phyloP scores from a whole-genome alignment of 2,797 vertebrate species.

The Molothrus aeneus region DNA sequence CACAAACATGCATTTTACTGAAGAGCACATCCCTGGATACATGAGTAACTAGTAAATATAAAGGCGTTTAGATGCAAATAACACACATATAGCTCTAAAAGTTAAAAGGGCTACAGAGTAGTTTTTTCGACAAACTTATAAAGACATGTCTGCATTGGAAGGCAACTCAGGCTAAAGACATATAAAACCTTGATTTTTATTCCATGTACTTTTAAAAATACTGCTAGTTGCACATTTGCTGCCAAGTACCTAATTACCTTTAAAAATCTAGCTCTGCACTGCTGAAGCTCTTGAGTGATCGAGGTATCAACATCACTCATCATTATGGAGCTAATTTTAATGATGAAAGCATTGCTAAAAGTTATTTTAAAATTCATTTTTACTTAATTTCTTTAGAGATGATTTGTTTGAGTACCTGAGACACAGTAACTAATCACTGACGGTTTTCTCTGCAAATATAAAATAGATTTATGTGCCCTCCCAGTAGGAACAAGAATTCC shows the following conservation, averaged over 20 bases:
- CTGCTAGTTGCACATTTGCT: background rate
- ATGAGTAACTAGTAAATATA: background rate
- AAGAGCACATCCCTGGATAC: background rate
- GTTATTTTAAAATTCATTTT: constrained; percentile 67
- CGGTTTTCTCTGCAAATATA: constrained; percentile 63
- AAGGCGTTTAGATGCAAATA: background rate
- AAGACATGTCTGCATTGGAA: background rate
- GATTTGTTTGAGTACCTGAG: constrained; percentile 61
- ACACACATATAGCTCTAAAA: background rate
- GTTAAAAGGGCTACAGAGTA: background rate
- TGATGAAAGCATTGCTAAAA: constrained; percentile 66
- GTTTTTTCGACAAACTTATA: background rate
- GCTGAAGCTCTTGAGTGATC: constrained; percentile 29
- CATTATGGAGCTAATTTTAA: constrained; percentile 59
- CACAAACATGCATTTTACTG: background rate
- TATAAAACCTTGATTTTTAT: background rate
- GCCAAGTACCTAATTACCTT: constrained; percentile 36
- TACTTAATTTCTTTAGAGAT: constrained; percentile 57
- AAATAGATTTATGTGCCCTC: constrained; percentile 61
- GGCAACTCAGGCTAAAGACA: background rate
- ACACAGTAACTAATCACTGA: constrained; percentile 62
- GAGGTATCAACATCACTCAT: constrained; percentile 46
- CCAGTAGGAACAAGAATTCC: constrained; percentile 61
- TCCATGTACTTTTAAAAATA: background rate
- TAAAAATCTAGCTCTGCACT: constrained; percentile 32